Percentiles rank a stretch among this genome's conserved stretches.
phyloP scores from a whole-genome alignment of 2,113 vertebrate species.

The Lepus timidus region DNA sequence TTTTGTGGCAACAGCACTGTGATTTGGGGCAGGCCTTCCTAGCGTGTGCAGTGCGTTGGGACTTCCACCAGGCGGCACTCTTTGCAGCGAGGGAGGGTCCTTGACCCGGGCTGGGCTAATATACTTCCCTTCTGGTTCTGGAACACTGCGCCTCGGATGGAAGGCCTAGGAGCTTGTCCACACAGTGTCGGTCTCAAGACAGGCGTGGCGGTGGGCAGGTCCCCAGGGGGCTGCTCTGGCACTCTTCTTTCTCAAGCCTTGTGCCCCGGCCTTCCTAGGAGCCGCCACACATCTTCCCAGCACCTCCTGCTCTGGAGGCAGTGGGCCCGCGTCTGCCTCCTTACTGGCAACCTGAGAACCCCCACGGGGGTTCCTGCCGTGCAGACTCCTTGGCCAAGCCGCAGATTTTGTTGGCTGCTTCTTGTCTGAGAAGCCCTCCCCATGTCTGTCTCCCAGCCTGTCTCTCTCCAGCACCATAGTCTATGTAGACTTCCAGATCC shows the following conservation, averaged over 20 bases:
- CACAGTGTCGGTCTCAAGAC: not conserved
- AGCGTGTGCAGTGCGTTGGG: fast-evolving
- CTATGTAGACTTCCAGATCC: not conserved
- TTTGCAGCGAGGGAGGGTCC: not conserved
- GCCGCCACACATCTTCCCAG: not conserved
- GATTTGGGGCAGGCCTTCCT: not conserved
- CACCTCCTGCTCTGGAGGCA: too few species aligned
- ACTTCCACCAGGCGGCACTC: not conserved
- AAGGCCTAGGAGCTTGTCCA: not conserved
- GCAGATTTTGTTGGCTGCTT: not conserved
- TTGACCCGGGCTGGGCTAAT: not conserved
- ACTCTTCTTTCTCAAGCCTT: too few species aligned
- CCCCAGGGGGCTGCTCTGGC: not conserved
- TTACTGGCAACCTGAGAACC: not conserved
- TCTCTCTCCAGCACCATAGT: not conserved
- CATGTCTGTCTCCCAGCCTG: not conserved
- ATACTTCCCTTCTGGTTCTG: not conserved
- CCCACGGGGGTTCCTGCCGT: fast-evolving
- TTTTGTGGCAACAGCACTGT: not conserved
- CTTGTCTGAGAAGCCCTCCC: not conserved
- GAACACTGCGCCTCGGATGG: not conserved
- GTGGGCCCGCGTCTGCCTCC: not conserved
- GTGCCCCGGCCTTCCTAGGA: not conserved
- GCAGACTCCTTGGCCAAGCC: not conserved
- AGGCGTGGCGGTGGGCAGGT: not conserved